Evolutionary conservation across 2,797 vertebrate genomes (phyloP).

Genomic region (Alosa sapidissima): DNA sequence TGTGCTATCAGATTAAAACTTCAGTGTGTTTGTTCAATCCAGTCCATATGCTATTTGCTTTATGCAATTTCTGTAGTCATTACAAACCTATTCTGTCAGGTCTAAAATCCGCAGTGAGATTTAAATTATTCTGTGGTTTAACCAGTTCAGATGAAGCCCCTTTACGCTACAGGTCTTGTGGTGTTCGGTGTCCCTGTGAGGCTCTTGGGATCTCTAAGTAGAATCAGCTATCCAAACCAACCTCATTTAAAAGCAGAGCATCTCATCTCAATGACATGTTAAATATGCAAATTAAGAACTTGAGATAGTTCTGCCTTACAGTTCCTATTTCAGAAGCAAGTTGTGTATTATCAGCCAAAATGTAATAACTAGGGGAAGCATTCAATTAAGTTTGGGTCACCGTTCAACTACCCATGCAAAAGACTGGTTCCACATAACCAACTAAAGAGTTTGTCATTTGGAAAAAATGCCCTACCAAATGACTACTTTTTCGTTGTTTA

Average conservation of each 20-base stretch:
- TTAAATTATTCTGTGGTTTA: background rate
- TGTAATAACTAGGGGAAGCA: background rate
- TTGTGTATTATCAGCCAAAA: background rate
- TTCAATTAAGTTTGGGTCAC: background rate
- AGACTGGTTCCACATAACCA: background rate
- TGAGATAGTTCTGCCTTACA: background rate
- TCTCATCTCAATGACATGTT: background rate
- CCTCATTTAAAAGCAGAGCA: background rate
- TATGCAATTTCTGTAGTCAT: background rate
- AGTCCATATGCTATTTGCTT: background rate
- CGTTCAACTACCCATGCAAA: background rate
- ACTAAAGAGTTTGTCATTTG: background rate
- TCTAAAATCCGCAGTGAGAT: background rate
- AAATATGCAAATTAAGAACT: background rate
- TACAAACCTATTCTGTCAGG: background rate
- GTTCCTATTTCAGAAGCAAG: background rate
- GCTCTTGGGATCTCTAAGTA: background rate
- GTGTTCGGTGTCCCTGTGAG: background rate
- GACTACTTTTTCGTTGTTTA: background rate
- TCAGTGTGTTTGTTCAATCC: too few relatives aligned
- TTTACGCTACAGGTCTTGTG: background rate
- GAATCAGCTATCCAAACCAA: slow-evolving; percentile 3
- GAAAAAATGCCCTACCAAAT: background rate
- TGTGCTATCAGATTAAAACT: background rate
- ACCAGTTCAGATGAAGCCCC: background rate